phyloP scores from a whole-genome alignment of 2,888 invertebrate species.

The Drosophila pegasa region DNA sequence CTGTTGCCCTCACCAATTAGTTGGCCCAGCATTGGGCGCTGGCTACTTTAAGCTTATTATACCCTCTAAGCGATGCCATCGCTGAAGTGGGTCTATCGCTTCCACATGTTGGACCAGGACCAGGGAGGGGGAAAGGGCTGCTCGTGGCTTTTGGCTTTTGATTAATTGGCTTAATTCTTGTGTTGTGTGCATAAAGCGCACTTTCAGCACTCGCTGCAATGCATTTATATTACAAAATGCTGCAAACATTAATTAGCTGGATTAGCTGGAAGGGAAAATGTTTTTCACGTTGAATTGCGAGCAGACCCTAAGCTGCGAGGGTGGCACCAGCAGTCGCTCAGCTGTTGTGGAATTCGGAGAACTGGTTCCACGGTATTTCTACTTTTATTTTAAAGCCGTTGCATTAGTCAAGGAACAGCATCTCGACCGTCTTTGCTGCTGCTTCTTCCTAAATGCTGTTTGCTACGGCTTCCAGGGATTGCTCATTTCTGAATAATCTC shows the following conservation, averaged over 20 bases:
- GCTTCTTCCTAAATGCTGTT: too few species aligned
- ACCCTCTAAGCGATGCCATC: neutral
- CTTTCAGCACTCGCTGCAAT: slow-evolving; percentile 43
- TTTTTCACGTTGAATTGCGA: slow-evolving; percentile 49
- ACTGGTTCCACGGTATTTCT: neutral
- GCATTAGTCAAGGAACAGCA: neutral
- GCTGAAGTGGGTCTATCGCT: neutral
- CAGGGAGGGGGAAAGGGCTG: too few species aligned
- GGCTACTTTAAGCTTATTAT: slow-evolving; percentile 5
- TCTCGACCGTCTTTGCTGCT: too few species aligned
- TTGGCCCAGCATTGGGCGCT: neutral
- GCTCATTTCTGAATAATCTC: neutral
- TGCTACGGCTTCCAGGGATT: neutral
- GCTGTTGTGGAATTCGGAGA: neutral
- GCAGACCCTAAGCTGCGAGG: slow-evolving; percentile 19
- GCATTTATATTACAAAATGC: slow-evolving; percentile 60
- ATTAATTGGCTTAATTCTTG: slow-evolving; percentile 19
- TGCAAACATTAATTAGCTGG: slow-evolving; percentile 65
- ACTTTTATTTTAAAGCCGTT: too few species aligned
- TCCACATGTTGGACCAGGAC: neutral
- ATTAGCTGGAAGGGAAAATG: slow-evolving; percentile 48
- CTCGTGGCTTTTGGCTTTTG: neutral
- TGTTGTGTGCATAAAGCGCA: slow-evolving; percentile 17
- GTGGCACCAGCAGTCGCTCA: neutral
- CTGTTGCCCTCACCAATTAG: slow-evolving; percentile 9